These are phyloP conservation scores for Tringa solitaria DNA, from an alignment of 2,113 vertebrate genomes.

Conservation along the genomic window DNA sequence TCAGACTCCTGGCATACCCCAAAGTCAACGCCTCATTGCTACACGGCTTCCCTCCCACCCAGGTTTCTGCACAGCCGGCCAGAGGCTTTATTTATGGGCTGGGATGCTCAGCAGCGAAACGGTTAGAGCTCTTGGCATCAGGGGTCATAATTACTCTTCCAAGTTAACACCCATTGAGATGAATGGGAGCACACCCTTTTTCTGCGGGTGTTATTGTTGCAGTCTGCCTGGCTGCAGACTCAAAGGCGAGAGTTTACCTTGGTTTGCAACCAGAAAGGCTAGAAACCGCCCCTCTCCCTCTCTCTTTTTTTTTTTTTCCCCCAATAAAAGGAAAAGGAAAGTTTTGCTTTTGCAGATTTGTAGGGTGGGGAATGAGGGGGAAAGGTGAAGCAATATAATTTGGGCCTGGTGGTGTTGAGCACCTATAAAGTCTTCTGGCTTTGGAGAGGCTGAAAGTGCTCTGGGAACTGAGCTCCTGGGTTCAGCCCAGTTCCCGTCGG, in stretches of 20 bases:
- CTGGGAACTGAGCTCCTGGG: not conserved
- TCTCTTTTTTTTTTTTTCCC: not conserved
- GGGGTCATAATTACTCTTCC: conserved; percentile 49
- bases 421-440: not conserved
- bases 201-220: conserved; percentile 47
- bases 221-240: conserved; percentile 45
- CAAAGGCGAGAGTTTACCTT: conserved; percentile 25
- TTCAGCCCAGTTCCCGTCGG: accelerated
- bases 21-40: not conserved
- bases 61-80: not conserved
- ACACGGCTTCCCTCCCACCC: not conserved
- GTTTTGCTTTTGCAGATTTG: not conserved
- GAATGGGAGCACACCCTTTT: conserved; percentile 62
- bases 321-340: not conserved
- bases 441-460: not conserved
- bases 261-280: conserved; percentile 55
- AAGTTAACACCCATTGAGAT: conserved; percentile 56
- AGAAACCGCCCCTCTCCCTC: not conserved
- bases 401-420: not conserved
- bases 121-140: conserved; percentile 42
- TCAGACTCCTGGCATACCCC: not conserved
- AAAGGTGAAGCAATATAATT: not conserved
- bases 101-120: conserved; percentile 29
- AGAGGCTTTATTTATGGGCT: conserved; percentile 53
- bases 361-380: not conserved